Percentiles rank a stretch among this genome's conserved stretches.
These are phyloP conservation scores for Conistra vaccinii DNA, from an alignment of 2,888 invertebrate species.

Conservation along the genomic window DNA sequence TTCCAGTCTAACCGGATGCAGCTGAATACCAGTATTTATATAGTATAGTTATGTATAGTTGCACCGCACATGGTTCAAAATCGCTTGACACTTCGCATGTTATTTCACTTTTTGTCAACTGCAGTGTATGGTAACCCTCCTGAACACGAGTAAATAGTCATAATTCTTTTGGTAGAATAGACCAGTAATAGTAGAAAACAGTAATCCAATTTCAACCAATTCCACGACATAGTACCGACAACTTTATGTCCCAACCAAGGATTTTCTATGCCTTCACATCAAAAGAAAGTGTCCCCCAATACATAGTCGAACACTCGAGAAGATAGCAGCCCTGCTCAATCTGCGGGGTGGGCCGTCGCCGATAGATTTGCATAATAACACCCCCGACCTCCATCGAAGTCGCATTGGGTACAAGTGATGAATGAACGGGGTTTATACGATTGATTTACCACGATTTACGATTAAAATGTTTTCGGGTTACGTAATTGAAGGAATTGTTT, in stretches of 20 bases:
- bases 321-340: conserved; percentile 59
- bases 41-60: too few relatives aligned
- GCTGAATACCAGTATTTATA: too few relatives aligned
- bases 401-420: conserved; percentile 57
- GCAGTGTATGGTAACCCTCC: too few relatives aligned
- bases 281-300: conserved; percentile 32
- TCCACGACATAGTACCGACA: neutral
- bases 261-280: conserved; percentile 1
- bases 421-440: conserved; percentile 58
- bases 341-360: conserved; percentile 62
- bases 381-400: conserved; percentile 64
- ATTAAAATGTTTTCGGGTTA: conserved; percentile 56
- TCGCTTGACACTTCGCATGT: neutral
- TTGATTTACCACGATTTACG: conserved; percentile 63
- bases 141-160: too few relatives aligned
- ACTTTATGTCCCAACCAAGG: neutral
- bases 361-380: conserved; percentile 71
- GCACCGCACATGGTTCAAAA: neutral
- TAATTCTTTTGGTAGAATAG: too few relatives aligned
- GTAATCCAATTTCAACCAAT: neutral
- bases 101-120: too few relatives aligned
- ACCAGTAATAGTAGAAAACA: neutral
- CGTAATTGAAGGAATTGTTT: conserved; percentile 46
- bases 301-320: conserved; percentile 37
- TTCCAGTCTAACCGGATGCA: too few relatives aligned